These are phyloP conservation scores for Labrus mixtus DNA, from an alignment of 2,113 vertebrate species.

Conservation along the genomic window DNA sequence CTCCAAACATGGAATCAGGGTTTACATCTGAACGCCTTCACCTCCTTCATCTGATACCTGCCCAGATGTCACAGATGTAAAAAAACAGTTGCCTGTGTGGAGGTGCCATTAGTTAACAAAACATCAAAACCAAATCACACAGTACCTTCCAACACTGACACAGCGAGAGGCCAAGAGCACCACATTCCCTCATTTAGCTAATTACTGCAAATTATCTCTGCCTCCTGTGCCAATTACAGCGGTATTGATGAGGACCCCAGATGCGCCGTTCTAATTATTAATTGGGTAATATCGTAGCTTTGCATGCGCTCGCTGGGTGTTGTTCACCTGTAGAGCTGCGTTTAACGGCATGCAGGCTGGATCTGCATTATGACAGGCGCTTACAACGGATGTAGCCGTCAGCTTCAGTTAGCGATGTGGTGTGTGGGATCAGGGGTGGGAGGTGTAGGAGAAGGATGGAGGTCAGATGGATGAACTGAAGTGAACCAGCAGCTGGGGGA, in stretches of 20 bases:
- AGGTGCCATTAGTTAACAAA: conserved; percentile 33
- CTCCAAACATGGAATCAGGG: not conserved
- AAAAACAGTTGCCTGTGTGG: not conserved
- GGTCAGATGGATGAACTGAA: conserved; percentile 7
- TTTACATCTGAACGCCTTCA: not conserved
- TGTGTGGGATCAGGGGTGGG: conserved; percentile 41
- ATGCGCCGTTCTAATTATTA: conserved; percentile 59
- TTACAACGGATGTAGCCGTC: conserved; percentile 73
- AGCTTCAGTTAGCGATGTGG: conserved; percentile 57
- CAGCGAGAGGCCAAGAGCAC: conserved; percentile 44
- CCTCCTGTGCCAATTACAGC: conserved; percentile 60
- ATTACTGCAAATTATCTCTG: conserved; percentile 57
- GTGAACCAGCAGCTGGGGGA: conserved; percentile 1
- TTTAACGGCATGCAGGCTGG: conserved; percentile 27
- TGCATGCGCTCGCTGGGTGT: conserved; percentile 11
- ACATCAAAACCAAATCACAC: conserved; percentile 25
- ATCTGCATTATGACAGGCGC: conserved; percentile 38
- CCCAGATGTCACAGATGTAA: not conserved
- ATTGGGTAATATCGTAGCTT: conserved; percentile 34
- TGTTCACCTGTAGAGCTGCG: conserved; percentile 34
- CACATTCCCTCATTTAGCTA: conserved; percentile 58
- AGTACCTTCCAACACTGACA: conserved; percentile 13
- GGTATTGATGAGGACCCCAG: conserved; percentile 61
- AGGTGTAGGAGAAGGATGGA: not conserved
- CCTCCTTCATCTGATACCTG: not conserved